Percentiles rank a stretch among this genome's conserved stretches.
Conservation (phyloP, 2,113 vertebrate genomes). For the Sphyrna mokarran region DNA sequence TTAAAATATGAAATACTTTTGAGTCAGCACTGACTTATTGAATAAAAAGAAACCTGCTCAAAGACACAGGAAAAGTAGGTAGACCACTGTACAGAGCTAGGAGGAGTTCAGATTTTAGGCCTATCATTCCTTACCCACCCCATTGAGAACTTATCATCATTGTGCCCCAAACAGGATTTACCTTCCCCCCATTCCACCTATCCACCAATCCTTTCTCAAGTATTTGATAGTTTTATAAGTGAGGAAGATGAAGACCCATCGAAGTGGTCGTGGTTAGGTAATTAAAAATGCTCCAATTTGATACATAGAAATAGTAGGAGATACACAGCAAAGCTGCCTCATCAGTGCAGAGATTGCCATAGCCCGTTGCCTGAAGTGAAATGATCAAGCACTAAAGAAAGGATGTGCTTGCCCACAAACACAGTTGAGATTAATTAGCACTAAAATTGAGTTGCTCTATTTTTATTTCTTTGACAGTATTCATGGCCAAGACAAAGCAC, state of each 20-base stretch:
- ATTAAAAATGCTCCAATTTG: not conserved
- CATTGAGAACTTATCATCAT: not conserved
- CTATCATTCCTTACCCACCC: not conserved
- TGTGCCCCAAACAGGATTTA: too few species aligned
- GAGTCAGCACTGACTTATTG: not conserved
- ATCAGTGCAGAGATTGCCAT: not conserved
- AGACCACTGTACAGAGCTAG: not conserved
- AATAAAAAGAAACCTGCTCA: not conserved
- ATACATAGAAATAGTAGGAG: not conserved
- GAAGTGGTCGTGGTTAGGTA: not conserved
- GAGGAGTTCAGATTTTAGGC: not conserved
- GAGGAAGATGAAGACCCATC: not conserved
- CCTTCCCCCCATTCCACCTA: too few species aligned
- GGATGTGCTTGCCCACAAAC: not conserved
- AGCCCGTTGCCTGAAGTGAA: not conserved
- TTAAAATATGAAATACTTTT: not conserved
- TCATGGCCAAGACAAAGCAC: not conserved
- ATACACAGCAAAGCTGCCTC: not conserved
- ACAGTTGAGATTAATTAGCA: not conserved
- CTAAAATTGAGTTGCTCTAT: not conserved
- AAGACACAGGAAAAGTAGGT: not conserved
- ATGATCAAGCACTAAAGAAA: not conserved
- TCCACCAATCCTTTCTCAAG: not conserved
- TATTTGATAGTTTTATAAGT: not conserved
- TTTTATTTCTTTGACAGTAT: not conserved